phyloP scores from a whole-genome alignment of 2,113 vertebrate species.

The Cyanoderma ruficeps region DNA sequence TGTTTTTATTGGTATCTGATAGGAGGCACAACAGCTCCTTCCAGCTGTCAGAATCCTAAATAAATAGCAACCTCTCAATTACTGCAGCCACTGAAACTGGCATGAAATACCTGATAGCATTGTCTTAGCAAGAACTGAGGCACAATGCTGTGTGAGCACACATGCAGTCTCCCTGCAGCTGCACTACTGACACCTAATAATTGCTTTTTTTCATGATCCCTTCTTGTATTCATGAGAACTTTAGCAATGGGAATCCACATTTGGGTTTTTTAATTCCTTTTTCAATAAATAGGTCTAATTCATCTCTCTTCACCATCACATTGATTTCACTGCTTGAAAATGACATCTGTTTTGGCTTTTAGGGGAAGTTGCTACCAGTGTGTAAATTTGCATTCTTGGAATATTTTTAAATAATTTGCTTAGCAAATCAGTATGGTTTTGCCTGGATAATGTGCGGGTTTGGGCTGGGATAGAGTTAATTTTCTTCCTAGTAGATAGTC shows the following conservation, averaged over 20 bases:
- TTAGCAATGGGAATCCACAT: neutral
- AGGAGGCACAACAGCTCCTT: neutral
- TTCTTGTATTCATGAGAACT: neutral
- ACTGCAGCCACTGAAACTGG: neutral
- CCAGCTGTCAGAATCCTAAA: conserved; percentile 2
- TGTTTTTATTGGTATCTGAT: neutral
- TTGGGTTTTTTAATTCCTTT: neutral
- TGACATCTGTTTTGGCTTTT: neutral
- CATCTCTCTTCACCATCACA: neutral
- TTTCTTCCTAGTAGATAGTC: neutral
- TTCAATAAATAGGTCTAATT: neutral
- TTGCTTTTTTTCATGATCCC: neutral
- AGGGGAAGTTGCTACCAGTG: neutral
- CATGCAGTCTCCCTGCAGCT: neutral
- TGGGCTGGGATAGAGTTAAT: neutral
- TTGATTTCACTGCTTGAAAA: neutral
- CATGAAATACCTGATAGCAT: neutral
- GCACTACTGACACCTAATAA: neutral
- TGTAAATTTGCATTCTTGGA: neutral
- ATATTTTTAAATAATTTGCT: neutral
- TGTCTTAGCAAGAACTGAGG: neutral
- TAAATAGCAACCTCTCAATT: neutral
- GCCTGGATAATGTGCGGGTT: neutral
- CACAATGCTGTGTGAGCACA: neutral
- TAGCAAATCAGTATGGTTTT: neutral